Base-by-base conservation (phyloP, 1,140 invertebrate genomes). In the Panonychus citri region DNA sequence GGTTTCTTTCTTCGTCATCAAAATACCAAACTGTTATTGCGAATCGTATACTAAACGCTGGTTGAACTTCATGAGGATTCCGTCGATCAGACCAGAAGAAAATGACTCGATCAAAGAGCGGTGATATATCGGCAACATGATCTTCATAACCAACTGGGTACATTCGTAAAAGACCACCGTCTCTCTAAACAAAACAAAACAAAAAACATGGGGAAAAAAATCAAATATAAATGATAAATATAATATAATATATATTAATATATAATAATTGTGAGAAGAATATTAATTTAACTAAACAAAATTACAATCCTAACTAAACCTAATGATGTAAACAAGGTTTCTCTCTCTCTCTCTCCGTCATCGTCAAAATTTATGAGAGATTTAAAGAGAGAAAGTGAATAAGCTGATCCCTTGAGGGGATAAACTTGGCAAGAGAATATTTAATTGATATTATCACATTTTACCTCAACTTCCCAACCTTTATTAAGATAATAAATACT, bases 81-180 rank as follows among this genome's bases (percentile, higher is more conserved):
- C 90, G 74, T 60, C 83, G 74, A 67, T 96, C 90, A 2, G 91
- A 96, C 90, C 90, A 97, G 71, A 96, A 97, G 68, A 95, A 94
- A 56, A 95, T 71, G 65, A 95, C 79, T 49, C 91, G 72, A 69
- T 96, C 90, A 69, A 94, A 93, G 42, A 82, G 71, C 0, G 91
- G 91, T 65, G 85, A 85, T 60, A 97, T 90, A 65, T 93, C 79
- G 0, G 89, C 88, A 5, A 91, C 83, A 28, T 51, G 26, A 60
- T 83, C 79, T 15, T 74, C 71, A 70, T 77, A 77, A n/a, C n/a
- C 15, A 69, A 86, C 81, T 0, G 90, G 90, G 67, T 89, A 95
- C 71, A 97, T 88, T 68, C 85, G 53, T 39, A 84, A 65, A 10
- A 82, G 64, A 24, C 82, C 82, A 27, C 82, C 82, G 68, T 81